Conservation (phyloP, 2,113 vertebrate genomes). For the Hemiprocne comata region DNA sequence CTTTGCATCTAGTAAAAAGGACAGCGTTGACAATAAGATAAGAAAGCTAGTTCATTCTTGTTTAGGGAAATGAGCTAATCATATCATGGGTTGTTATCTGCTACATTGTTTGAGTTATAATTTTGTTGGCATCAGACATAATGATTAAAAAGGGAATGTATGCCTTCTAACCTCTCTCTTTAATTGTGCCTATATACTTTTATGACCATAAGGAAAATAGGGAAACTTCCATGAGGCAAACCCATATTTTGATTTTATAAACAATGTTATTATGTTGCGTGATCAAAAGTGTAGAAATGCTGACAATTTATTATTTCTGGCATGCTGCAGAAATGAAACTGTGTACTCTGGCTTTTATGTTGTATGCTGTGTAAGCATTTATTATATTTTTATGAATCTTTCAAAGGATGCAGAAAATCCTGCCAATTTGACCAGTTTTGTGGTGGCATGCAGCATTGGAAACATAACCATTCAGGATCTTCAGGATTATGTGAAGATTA, state of each 20-base stretch:
- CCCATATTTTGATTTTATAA: constrained; percentile 59
- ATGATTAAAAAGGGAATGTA: constrained; percentile 10
- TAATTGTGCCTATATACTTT: constrained; percentile 14
- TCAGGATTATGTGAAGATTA: constrained; percentile 84
- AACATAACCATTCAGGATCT: constrained; percentile 86
- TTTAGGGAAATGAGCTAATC: constrained; percentile 69
- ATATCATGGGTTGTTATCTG: constrained; percentile 56
- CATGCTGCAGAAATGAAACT: constrained; percentile 9
- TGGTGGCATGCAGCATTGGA: constrained; percentile 94
- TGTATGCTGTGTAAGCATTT: background rate
- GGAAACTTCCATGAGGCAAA: constrained; percentile 44
- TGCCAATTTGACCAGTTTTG: constrained; percentile 86
- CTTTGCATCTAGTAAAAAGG: background rate
- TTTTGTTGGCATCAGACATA: constrained; percentile 21
- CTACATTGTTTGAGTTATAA: constrained; percentile 63
- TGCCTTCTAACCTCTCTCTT: background rate
- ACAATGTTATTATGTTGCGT: constrained; percentile 46
- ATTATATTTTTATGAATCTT: constrained; percentile 33
- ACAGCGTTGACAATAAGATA: constrained; percentile 13
- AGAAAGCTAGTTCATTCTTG: constrained; percentile 30
- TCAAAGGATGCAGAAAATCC: constrained; percentile 72
- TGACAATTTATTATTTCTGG: constrained; percentile 69
- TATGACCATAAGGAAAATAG: constrained; percentile 53
- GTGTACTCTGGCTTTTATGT: background rate
- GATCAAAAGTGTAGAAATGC: constrained; percentile 67